These are phyloP conservation scores for Drosophila kikkawai DNA, from an alignment of 1,140 invertebrate genomes.

Conservation along the genomic window DNA sequence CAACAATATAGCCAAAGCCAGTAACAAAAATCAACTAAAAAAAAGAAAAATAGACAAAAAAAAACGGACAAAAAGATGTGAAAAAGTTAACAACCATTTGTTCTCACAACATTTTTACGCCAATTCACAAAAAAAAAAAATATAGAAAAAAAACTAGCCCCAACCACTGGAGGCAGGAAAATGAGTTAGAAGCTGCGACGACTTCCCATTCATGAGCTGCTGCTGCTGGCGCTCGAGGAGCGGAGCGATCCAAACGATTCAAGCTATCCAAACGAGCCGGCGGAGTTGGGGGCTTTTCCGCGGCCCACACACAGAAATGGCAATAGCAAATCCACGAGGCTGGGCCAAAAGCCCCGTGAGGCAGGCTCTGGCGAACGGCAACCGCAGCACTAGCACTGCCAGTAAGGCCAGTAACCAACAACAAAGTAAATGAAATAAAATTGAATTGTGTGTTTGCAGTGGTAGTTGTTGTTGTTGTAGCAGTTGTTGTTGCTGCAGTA, in stretches of 20 bases:
- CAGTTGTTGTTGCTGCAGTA: constrained; percentile 28
- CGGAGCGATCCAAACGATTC: constrained; percentile 60
- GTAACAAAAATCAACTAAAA: constrained; percentile 58
- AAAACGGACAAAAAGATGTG: constrained; percentile 54
- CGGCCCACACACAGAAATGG: constrained; percentile 75
- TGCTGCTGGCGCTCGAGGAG: constrained; percentile 78
- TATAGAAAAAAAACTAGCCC: constrained; percentile 24
- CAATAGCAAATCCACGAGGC: constrained; percentile 49
- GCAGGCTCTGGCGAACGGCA: constrained; percentile 69
- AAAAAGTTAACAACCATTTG: constrained; percentile 82
- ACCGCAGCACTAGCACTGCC: constrained; percentile 51
- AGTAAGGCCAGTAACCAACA: constrained; percentile 48
- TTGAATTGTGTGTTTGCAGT: constrained; percentile 81
- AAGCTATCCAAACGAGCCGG: constrained; percentile 36
- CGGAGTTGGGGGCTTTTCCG: constrained; percentile 21
- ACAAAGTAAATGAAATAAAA: constrained; percentile 81
- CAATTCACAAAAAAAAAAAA: constrained; percentile 68
- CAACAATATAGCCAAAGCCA: constrained; percentile 42
- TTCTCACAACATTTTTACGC: constrained; percentile 83
- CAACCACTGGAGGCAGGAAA: constrained; percentile 57
- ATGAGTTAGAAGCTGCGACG: constrained; percentile 77
- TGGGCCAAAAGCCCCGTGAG: constrained; percentile 35
- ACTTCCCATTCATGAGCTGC: constrained; percentile 77
- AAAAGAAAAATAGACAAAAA: constrained; percentile 31
- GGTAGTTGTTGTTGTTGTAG: constrained; percentile 40